Conservation (phyloP, 2,113 vertebrate species). For the Albula goreensis region DNA sequence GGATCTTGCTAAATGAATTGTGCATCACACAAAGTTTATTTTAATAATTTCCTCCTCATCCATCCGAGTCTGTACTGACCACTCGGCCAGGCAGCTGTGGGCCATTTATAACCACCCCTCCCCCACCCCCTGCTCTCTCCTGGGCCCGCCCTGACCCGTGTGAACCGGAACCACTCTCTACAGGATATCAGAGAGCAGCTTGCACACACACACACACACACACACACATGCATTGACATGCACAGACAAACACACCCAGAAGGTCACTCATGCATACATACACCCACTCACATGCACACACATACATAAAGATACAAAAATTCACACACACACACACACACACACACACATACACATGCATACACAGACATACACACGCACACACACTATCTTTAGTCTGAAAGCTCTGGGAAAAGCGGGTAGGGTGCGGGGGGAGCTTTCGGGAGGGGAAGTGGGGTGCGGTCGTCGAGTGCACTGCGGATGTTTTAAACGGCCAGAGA, state of each 20-base stretch:
- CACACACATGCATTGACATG: not conserved
- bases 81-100: constrained; percentile 9
- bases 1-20: not conserved
- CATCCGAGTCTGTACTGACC: constrained; percentile 8
- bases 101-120: constrained; percentile 15
- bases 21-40: constrained; percentile 1
- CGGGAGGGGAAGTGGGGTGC: not conserved
- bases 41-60: constrained; percentile 14
- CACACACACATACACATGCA: not conserved
- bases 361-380: constrained; percentile 23
- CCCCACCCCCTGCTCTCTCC: not conserved
- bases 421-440: not conserved
- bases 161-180: not conserved
- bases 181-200: not conserved
- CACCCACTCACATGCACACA: constrained; percentile 21
- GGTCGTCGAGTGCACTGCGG: not conserved
- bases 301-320: constrained; percentile 20
- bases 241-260: constrained; percentile 1
- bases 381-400: not conserved
- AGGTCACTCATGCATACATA: constrained; percentile 18
- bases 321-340: constrained; percentile 21
- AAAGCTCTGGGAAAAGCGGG: not conserved
- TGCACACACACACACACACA: not conserved
- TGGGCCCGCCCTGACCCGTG: not conserved
- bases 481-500: not conserved